Evolutionary conservation across 2,113 vertebrate genomes (phyloP), one percentile per base, ranked within the genome.

Genomic region (Brienomyrus brachyistius): DNA sequence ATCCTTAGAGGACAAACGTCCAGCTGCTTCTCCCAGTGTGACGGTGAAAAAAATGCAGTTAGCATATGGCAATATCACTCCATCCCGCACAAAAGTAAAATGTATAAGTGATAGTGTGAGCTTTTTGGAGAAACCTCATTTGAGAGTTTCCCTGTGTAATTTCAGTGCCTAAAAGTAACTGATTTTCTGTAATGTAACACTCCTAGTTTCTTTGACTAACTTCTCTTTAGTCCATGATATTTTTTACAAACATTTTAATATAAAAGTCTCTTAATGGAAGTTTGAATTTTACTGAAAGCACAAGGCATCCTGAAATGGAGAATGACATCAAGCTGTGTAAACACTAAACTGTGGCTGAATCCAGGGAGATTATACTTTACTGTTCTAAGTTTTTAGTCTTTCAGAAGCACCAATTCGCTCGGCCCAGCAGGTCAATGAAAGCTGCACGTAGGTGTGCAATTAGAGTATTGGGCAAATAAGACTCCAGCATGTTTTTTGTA

Each of bases 401-500:
- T 56, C 54, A 21, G 54, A 56, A 56, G 19, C 1, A 4, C n/a
- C 66, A 15, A 15, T n/a, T 74, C 1, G n/a, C 66, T 74, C 4
- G 1, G 8, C 23, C 56, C 56, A 15, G 0, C 66, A 74, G 66
- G n/a, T 74, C 66, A 74, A 35, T 80, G 74, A 80, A 43, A 80
- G 35, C 35, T 13, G 62, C 62, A 66, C 10, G 17, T 66, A 66
- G 62, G 62, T 66, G n/a, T 31, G n/a, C n/a, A 1, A 62, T 91
- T 92, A 91, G 27, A 47, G 90, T 74, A 86, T 89, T 21, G 82
- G 51, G 56, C 4, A 88, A 90, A 86, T 43, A 21, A 70, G 40
- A 45, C 45, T 43, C 50, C 27, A 86, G 90, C n/a, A 87, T 93
- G 93, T 21, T 94, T 93, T 94, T 93, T 93, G 90, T 91, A 89